Evolutionary conservation across 2,113 vertebrate species (phyloP).

Genomic region (Caretta caretta): DNA sequence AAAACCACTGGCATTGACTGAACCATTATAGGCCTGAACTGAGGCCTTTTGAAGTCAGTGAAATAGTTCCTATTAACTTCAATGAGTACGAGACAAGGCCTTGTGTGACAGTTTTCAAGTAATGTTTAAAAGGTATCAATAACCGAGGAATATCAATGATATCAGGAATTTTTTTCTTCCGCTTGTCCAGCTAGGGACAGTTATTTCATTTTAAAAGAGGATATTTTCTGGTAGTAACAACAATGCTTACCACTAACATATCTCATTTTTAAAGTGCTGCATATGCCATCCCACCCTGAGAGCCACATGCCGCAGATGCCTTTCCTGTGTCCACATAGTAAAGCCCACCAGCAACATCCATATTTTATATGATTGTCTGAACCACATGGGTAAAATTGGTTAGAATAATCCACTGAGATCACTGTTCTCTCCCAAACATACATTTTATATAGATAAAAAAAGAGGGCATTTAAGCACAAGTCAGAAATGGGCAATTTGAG

Average conservation of each 20-base stretch:
- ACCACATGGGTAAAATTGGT: accelerated
- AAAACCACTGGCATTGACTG: slow-evolving; percentile 17
- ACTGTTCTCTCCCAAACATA: neutral
- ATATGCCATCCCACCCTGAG: neutral
- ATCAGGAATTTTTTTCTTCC: neutral
- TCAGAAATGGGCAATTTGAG: accelerated
- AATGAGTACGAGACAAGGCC: slow-evolving; percentile 4
- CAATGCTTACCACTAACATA: neutral
- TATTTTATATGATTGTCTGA: neutral
- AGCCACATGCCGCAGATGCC: neutral
- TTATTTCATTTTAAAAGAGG: neutral
- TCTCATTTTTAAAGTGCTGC: neutral
- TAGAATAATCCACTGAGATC: neutral
- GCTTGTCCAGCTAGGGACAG: neutral
- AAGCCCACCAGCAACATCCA: accelerated
- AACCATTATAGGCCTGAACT: slow-evolving; percentile 14
- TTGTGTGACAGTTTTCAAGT: slow-evolving; percentile 12
- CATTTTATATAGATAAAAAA: neutral
- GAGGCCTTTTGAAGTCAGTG: slow-evolving; percentile 20
- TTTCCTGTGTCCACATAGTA: neutral
- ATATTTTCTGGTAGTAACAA: neutral
- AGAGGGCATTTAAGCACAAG: neutral
- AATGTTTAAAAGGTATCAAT: slow-evolving; percentile 21
- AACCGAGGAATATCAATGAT: neutral
- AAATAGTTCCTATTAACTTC: slow-evolving; percentile 14